Evolutionary conservation across 35 echinoderm and acorn worm species (phyloP).

Genomic region (Ophiothrix spiculata): DNA sequence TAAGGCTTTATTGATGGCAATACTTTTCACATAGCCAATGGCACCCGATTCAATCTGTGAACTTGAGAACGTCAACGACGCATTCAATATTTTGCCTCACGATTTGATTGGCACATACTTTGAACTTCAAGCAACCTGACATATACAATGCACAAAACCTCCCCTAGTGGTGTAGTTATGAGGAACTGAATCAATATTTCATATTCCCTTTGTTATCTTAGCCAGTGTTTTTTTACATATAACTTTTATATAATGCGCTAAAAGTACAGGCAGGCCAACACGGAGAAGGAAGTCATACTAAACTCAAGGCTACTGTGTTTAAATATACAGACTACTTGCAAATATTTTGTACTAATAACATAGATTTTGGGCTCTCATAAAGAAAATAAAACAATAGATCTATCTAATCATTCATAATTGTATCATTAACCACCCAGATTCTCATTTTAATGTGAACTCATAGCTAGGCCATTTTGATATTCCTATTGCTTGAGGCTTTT

Average conservation of each 20-base stretch:
- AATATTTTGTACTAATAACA: background rate
- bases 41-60: background rate
- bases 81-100: background rate
- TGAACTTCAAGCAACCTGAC: background rate
- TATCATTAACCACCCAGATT: too few species aligned
- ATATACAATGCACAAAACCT: background rate
- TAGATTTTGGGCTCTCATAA: background rate
- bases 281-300: background rate
- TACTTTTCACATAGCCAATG: constrained; percentile 8
- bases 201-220: background rate
- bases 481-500: background rate
- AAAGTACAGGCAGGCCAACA: background rate
- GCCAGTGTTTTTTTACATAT: background rate
- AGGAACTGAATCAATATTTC: background rate
- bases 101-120: background rate
- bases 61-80: background rate
- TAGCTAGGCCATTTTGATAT: background rate
- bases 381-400: background rate
- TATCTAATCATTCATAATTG: background rate
- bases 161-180: background rate
- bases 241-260: background rate
- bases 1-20: background rate
- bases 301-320: background rate
- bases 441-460: too few species aligned
- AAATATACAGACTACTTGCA: background rate